Evolutionary conservation across 2,888 invertebrate species (phyloP).

Genomic region (Xestoiulus laeticollis): DNA sequence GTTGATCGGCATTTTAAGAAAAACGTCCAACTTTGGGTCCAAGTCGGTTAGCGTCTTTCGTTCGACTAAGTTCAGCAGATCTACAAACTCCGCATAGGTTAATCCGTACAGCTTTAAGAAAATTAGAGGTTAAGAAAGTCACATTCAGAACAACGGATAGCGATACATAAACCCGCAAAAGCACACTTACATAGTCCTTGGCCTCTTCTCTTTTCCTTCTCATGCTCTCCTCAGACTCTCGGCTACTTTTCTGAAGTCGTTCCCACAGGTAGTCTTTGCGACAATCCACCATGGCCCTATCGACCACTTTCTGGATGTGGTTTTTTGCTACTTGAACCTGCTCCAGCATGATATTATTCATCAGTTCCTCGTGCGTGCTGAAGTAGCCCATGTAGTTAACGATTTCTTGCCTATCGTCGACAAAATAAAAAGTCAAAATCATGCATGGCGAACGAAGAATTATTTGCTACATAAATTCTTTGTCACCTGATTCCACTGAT

Average conservation of each 20-base stretch:
- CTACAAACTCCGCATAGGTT: constrained; percentile 72
- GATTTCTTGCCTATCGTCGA: constrained; percentile 68
- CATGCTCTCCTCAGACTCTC: constrained; percentile 58
- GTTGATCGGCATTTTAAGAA: constrained; percentile 71
- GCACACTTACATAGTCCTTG: constrained; percentile 59
- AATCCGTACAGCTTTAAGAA: constrained; percentile 62
- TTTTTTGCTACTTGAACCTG: constrained; percentile 69
- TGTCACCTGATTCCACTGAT: constrained; percentile 49
- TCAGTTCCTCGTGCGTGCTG: constrained; percentile 70
- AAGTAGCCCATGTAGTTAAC: constrained; percentile 77
- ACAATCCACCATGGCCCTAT: constrained; percentile 74
- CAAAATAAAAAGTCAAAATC: not conserved
- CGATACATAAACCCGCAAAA: not conserved
- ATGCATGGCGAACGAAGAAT: not conserved
- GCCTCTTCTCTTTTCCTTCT: constrained; percentile 59
- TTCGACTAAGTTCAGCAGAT: constrained; percentile 71
- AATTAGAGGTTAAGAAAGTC: not conserved
- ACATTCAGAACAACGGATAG: not conserved
- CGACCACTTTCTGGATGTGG: constrained; percentile 72
- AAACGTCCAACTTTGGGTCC: constrained; percentile 70
- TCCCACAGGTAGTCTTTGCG: constrained; percentile 77
- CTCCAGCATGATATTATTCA: constrained; percentile 61
- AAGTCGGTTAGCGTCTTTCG: constrained; percentile 70
- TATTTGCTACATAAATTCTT: not conserved
- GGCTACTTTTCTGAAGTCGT: constrained; percentile 68